phyloP scores from a whole-genome alignment of 2,113 vertebrate genomes.

The Silurus glanis region DNA sequence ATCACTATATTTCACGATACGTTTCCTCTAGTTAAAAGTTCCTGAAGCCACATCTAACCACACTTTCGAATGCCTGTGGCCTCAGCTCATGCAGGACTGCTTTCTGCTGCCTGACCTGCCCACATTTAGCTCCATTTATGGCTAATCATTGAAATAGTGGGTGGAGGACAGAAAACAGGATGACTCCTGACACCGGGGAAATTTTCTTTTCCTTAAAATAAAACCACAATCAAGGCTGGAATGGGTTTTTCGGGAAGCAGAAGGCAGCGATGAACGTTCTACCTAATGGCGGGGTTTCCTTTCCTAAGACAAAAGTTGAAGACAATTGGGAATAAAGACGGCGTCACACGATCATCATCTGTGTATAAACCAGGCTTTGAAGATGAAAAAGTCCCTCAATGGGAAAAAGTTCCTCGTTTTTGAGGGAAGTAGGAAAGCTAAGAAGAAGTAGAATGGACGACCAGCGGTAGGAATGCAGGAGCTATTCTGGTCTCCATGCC shows the following conservation, averaged over 20 bases:
- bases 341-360: not conserved
- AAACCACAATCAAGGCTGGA: conserved; percentile 26
- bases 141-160: conserved; percentile 39
- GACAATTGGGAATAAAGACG: not conserved
- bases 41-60: conserved; percentile 21
- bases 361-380: not conserved
- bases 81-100: conserved; percentile 21
- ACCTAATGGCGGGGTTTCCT: conserved; percentile 20
- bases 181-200: conserved; percentile 31
- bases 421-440: not conserved
- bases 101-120: conserved; percentile 29
- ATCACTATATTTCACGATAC: conserved; percentile 1
- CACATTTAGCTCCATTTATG: conserved; percentile 54
- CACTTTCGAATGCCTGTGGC: conserved; percentile 17
- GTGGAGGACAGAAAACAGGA: conserved; percentile 31
- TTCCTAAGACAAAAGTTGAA: conserved; percentile 26
- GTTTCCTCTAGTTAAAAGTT: conserved; percentile 6
- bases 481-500: conserved; percentile 28
- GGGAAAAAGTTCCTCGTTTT: not conserved
- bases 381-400: not conserved
- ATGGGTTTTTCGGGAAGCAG: conserved; percentile 27
- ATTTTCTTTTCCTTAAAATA: conserved; percentile 54
- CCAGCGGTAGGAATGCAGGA: conserved; percentile 8
- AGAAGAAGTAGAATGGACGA: not conserved
- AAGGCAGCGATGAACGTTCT: conserved; percentile 1